Percentiles rank a stretch among this genome's conserved stretches.
Conservation (phyloP, 2,888 invertebrate species). For the Calliopum simillimum region DNA sequence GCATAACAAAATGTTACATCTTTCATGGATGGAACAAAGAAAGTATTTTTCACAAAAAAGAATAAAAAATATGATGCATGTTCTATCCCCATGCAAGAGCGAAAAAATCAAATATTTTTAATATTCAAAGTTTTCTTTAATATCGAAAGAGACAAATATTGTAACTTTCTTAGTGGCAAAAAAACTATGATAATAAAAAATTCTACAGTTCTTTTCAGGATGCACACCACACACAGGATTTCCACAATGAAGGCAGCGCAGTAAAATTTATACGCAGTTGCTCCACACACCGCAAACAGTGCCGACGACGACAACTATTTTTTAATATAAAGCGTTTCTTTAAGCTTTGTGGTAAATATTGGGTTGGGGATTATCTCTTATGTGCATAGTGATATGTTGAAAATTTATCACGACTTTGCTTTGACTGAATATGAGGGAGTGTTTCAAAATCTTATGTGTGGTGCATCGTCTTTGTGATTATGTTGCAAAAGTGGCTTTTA, state of each 20-base stretch:
- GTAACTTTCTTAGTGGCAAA: too few species aligned
- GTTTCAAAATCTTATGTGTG: too few species aligned
- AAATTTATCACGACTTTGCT: conserved; percentile 13
- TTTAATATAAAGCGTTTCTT: conserved; percentile 12
- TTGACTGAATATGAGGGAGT: not conserved
- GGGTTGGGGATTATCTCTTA: not conserved
- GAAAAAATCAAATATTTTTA: conserved; percentile 12
- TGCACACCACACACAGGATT: too few species aligned
- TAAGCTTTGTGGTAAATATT: conserved; percentile 23
- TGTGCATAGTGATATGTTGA: conserved; percentile 3
- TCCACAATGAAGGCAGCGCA: too few species aligned
- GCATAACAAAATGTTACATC: conserved; percentile 7
- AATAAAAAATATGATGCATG: too few species aligned
- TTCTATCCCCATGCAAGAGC: not conserved
- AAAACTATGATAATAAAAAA: not conserved
- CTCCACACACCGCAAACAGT: not conserved
- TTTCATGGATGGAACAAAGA: too few species aligned
- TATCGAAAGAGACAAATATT: not conserved
- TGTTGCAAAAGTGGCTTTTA: too few species aligned
- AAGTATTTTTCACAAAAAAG: too few species aligned
- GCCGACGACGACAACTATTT: conserved; percentile 17
- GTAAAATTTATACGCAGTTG: too few species aligned
- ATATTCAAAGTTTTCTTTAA: conserved; percentile 12
- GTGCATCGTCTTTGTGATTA: too few species aligned
- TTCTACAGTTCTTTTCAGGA: not conserved